Evolutionary conservation across 2,888 invertebrate species (phyloP).

Genomic region (Drosophila melanosoma): DNA sequence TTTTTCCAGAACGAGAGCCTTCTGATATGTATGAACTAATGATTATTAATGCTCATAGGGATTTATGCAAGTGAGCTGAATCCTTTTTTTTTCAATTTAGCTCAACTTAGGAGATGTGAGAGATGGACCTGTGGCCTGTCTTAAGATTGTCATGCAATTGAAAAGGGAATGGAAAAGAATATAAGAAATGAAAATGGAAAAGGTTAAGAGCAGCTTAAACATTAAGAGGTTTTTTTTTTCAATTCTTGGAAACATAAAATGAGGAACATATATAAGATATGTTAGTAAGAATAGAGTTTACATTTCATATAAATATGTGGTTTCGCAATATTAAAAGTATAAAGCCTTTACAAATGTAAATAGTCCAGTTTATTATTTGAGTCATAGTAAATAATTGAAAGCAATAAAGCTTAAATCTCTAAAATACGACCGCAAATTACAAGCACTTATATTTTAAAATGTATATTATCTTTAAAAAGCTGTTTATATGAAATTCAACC

Average conservation of each 20-base stretch:
- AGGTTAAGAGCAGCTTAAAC: neutral
- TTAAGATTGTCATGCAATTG: conserved; percentile 58
- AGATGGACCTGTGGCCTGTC: conserved; percentile 49
- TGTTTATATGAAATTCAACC: neutral
- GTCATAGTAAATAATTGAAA: neutral
- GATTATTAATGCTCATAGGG: conserved; percentile 74
- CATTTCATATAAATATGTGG: neutral
- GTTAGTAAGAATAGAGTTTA: neutral
- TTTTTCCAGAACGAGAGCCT: conserved; percentile 21
- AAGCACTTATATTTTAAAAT: neutral
- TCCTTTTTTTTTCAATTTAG: conserved; percentile 10
- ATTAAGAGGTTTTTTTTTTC: neutral
- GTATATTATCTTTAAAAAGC: neutral
- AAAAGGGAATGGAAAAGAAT: conserved; percentile 37
- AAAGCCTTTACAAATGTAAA: neutral
- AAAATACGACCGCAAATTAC: neutral
- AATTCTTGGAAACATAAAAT: neutral
- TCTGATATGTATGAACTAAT: conserved; percentile 60
- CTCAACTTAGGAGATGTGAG: conserved; percentile 49
- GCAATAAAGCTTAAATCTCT: neutral
- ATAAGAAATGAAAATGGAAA: neutral
- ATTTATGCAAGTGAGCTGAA: conserved; percentile 52
- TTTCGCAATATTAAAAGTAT: neutral
- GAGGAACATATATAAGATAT: neutral
- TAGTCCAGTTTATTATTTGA: neutral